Conservation (phyloP, 1,140 invertebrate species). For the Eubasilissa regina region DNA sequence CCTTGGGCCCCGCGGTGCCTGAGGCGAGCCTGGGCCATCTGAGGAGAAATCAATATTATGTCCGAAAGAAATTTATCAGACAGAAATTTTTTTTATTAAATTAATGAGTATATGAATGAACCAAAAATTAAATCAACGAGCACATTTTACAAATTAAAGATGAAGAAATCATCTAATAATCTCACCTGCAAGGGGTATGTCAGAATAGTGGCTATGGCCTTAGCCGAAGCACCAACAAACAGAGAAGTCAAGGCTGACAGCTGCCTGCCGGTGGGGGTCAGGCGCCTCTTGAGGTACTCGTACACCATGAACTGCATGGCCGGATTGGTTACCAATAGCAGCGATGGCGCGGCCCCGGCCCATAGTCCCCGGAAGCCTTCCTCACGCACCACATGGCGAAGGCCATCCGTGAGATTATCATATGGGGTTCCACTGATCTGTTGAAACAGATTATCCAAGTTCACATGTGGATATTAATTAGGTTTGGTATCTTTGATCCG, state of each 20-base stretch:
- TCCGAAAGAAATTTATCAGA: no score
- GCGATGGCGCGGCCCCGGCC: constrained; percentile 87
- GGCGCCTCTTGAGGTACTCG: constrained; percentile 84
- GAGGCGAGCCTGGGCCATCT: constrained; percentile 85
- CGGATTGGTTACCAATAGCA: constrained; percentile 89
- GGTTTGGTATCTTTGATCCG: no score
- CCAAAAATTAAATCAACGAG: no score
- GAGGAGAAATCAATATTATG: not conserved
- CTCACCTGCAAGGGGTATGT: constrained; percentile 88
- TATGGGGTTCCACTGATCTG: constrained; percentile 60
- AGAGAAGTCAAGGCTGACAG: constrained; percentile 65
- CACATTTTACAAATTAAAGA: no score
- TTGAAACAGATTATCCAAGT: not conserved
- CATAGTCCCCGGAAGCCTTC: constrained; percentile 84
- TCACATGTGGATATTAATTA: no score
- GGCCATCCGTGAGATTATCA: constrained; percentile 75
- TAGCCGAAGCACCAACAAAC: constrained; percentile 83
- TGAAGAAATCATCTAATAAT: no score
- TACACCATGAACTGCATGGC: constrained; percentile 94
- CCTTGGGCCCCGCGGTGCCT: constrained; percentile 74
- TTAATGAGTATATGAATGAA: no score
- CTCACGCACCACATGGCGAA: constrained; percentile 78
- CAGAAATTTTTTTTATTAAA: no score
- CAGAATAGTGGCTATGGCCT: constrained; percentile 85
- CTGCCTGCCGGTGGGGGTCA: constrained; percentile 66